phyloP scores from a whole-genome alignment of 2,797 vertebrate species.

The Mionectes olivaceus region DNA sequence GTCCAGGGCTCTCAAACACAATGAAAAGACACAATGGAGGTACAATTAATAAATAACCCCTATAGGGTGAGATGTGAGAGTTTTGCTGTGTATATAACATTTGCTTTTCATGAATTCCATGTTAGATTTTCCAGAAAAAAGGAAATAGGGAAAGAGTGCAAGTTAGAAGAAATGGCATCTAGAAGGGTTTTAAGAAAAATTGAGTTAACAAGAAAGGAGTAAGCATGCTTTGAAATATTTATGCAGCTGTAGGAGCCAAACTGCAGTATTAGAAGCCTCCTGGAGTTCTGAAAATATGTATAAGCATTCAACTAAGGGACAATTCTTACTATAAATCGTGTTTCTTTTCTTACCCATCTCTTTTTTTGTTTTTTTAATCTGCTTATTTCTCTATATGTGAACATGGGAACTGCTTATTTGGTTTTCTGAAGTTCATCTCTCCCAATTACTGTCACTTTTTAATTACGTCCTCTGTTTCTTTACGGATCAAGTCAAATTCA shows the following conservation, averaged over 20 bases:
- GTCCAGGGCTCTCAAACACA: not conserved
- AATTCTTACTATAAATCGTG: not conserved
- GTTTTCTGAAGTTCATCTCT: not conserved
- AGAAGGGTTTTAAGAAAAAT: not conserved
- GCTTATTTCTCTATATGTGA: not conserved
- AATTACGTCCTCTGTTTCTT: not conserved
- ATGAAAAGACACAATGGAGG: not conserved
- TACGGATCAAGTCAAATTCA: not conserved
- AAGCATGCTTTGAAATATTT: not conserved
- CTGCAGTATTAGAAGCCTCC: not conserved
- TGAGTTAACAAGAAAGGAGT: not conserved
- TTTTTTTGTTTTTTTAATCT: not conserved
- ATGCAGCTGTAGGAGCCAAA: not conserved
- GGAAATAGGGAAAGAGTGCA: not conserved
- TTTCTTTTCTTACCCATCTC: not conserved
- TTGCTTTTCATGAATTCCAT: not conserved
- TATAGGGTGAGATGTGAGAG: not conserved
- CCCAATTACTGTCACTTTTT: not conserved
- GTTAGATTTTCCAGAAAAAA: not conserved
- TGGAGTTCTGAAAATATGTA: not conserved
- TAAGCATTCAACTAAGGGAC: not conserved
- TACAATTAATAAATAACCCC: not conserved
- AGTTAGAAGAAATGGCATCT: not conserved
- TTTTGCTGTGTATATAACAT: not conserved
- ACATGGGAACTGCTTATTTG: not conserved